Evolutionary conservation across 2,113 vertebrate species (phyloP).

Genomic region (Turnix velox): DNA sequence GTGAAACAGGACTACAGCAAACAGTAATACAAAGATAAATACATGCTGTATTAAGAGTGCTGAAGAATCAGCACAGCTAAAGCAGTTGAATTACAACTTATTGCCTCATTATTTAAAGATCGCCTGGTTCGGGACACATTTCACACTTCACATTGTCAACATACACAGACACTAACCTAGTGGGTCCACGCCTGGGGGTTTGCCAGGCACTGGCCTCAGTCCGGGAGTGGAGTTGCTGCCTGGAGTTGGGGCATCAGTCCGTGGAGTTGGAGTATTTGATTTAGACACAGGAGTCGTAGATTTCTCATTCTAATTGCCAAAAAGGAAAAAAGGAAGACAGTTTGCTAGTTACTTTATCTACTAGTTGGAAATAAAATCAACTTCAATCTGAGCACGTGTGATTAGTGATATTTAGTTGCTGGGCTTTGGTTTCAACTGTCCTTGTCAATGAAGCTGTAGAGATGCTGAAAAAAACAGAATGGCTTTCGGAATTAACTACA

Average conservation of each 20-base stretch:
- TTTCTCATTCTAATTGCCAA: conserved; percentile 81
- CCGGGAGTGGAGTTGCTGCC: conserved; percentile 82
- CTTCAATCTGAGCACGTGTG: neutral
- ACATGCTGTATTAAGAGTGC: neutral
- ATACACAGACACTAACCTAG: conserved; percentile 72
- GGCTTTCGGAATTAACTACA: neutral
- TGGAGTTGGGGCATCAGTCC: conserved; percentile 81
- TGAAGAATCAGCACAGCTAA: neutral
- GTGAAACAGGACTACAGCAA: neutral
- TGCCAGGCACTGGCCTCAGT: conserved; percentile 80
- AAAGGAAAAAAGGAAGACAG: neutral
- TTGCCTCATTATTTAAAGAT: neutral
- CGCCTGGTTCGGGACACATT: neutral
- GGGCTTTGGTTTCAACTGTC: neutral
- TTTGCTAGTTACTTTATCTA: neutral
- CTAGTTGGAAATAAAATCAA: neutral
- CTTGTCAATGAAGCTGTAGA: neutral
- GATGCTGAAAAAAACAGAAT: neutral
- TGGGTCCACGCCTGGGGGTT: conserved; percentile 81
- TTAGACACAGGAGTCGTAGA: conserved; percentile 86
- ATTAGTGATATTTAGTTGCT: neutral
- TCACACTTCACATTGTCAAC: fast-evolving
- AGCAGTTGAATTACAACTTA: neutral
- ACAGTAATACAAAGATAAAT: neutral
- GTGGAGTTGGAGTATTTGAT: conserved; percentile 83